Evolutionary conservation across 1,140 invertebrate species (phyloP).

Genomic region (Vollenhovia emeryi): DNA sequence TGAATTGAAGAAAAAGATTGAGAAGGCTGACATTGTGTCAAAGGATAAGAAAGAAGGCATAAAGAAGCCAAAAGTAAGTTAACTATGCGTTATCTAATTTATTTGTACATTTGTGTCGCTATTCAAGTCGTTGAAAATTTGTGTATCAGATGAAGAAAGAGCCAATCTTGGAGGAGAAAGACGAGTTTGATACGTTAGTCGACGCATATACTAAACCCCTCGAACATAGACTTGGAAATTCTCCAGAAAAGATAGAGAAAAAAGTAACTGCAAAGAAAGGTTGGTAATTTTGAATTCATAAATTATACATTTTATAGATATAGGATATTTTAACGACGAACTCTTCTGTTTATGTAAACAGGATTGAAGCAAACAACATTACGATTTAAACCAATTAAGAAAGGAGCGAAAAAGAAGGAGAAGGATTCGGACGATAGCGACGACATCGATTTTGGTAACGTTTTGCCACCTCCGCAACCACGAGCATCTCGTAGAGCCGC

Average conservation of each 20-base stretch:
- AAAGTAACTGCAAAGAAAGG: slow-evolving; percentile 72
- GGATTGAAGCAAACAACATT: slow-evolving; percentile 80
- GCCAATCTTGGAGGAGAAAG: slow-evolving; percentile 86
- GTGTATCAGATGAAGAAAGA: slow-evolving; percentile 84
- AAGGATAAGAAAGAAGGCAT: slow-evolving; percentile 87
- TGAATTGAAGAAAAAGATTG: slow-evolving; percentile 92
- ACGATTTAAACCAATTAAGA: slow-evolving; percentile 79
- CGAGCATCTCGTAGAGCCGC: slow-evolving; percentile 75
- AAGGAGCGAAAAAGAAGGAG: slow-evolving; percentile 66
- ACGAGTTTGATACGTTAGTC: slow-evolving; percentile 88
- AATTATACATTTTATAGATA: background rate
- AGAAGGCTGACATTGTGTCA: slow-evolving; percentile 88
- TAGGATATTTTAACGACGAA: background rate
- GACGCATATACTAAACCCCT: slow-evolving; percentile 87
- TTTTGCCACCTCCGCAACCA: slow-evolving; percentile 78
- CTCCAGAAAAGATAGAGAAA: slow-evolving; percentile 82
- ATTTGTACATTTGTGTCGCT: background rate
- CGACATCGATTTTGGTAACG: slow-evolving; percentile 80
- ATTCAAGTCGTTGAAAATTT: slow-evolving; percentile 4
- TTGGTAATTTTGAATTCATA: slow-evolving; percentile 3
- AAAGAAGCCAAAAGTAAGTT: slow-evolving; percentile 77
- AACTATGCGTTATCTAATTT: background rate
- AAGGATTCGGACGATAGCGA: slow-evolving; percentile 69
- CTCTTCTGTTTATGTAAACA: slow-evolving; percentile 35
- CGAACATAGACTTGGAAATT: slow-evolving; percentile 85